Base-by-base conservation (phyloP, 2,888 invertebrate species). In the Euzetes globulus region DNA sequence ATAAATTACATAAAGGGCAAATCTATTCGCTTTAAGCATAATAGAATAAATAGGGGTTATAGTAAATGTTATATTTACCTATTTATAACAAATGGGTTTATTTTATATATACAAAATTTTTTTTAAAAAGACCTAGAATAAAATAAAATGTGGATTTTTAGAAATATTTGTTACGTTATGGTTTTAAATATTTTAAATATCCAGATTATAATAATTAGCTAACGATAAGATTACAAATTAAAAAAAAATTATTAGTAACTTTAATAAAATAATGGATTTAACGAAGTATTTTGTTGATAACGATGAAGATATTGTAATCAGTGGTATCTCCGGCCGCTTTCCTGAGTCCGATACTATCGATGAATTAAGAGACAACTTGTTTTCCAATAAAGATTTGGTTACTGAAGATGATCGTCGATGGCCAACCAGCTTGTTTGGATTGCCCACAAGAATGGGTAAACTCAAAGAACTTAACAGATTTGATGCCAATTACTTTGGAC, bases 301-400 rank as follows among this genome's bases (percentile, higher is more conserved):
- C 22, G 45, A 73, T 2, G 50, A 75, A 19, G 71, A 52, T 25
- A 75, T 92, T 80, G 89, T 93, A 81, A 87, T 89, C 70, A 84
- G 87, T 33, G 93, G 94, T 27, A 86, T 93, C 79, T 91, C 92
- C 74, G 90, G 90, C 0, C 89, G 96, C 77, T 87, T 97, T 79
- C 98, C 98, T 17, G 92, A 97, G 84, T 92, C 91, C 78, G 87
- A 89, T 79, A 90, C 86, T 83, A 90, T 97, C 81, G 91, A 92
- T 79, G 96, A 98, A 85, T 96, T 98, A 84, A 90, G 90, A 81
- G 87, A 91, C 80, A 89, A 95, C 83, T 87, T 98, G 73, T 90
- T 94, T 83, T 90, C 90, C 77, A 92, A 93, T 73, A 45, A 45
- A 22, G 96, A 97, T 83, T 88, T 97, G 85, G 90, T 96, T 77